Percentiles rank a stretch among this genome's conserved stretches.
Conservation (phyloP, 2,113 vertebrate genomes). For the Alces alces region DNA sequence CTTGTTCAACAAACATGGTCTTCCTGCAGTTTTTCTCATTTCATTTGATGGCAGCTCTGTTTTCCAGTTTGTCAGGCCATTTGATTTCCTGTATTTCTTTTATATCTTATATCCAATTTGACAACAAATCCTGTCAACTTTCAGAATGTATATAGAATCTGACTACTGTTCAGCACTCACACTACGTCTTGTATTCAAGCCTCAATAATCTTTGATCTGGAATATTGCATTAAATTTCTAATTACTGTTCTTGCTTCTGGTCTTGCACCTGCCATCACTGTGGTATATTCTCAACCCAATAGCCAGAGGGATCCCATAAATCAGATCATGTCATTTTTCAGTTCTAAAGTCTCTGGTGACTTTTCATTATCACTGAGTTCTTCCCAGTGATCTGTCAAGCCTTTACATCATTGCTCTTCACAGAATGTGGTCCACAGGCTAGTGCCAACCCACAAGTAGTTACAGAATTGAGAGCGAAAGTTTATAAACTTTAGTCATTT, state of each 20-base stretch:
- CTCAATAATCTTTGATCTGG: not conserved
- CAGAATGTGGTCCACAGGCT: not conserved
- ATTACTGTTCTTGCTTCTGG: not conserved
- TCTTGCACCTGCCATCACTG: not conserved
- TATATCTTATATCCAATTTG: not conserved
- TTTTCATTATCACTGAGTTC: not conserved
- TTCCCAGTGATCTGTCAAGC: not conserved
- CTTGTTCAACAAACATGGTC: not conserved
- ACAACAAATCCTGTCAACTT: not conserved
- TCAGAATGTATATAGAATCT: not conserved
- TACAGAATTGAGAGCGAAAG: not conserved
- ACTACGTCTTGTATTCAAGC: not conserved
- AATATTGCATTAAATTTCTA: not conserved
- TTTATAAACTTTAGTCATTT: not conserved
- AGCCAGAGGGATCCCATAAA: not conserved
- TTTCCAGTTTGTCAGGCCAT: not conserved
- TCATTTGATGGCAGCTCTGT: not conserved
- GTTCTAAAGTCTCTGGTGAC: not conserved
- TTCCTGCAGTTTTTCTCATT: not conserved
- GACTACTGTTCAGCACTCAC: not conserved
- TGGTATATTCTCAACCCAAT: not conserved
- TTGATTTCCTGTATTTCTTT: not conserved
- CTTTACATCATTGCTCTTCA: not conserved
- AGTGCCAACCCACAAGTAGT: not conserved
- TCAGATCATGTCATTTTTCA: not conserved